These are phyloP conservation scores for Strongylocentrotus purpuratus DNA, from an alignment of 35 echinoderm and acorn worm genomes.

Conservation along the genomic window DNA sequence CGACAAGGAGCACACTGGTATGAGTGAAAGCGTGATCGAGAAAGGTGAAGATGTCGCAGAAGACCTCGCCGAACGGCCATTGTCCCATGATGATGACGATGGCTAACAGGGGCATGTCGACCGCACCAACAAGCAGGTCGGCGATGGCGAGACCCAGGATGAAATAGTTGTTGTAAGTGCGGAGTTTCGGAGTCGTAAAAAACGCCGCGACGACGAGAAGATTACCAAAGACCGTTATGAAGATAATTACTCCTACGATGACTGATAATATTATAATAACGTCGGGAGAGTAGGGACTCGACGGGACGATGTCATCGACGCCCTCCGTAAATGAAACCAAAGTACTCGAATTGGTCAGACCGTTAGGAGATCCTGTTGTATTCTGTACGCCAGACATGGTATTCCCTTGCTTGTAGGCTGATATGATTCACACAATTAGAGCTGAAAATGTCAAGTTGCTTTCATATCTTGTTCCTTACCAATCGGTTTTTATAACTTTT, in stretches of 20 bases:
- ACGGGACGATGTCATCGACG: background rate
- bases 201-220: constrained; percentile 45
- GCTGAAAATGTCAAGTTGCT: too few species aligned
- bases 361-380: background rate
- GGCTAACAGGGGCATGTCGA: background rate
- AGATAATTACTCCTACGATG: constrained; percentile 19
- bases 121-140: constrained; percentile 49
- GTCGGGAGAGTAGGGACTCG: background rate
- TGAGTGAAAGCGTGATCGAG: constrained; percentile 41
- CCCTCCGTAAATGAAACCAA: background rate
- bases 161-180: constrained; percentile 59
- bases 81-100: constrained; percentile 32
- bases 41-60: constrained; percentile 34
- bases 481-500: background rate
- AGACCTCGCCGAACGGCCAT: constrained; percentile 54
- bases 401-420: too few species aligned
- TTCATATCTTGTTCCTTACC: too few species aligned
- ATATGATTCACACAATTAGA: too few species aligned
- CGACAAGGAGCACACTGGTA: background rate
- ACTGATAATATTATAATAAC: background rate
- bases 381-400: background rate
- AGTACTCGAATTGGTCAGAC: background rate
- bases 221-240: constrained; percentile 55
- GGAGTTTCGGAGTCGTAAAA: constrained; percentile 55
- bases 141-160: constrained; percentile 54